These are phyloP conservation scores for Harpalus rufipes DNA, from an alignment of 2,888 invertebrate species.

Conservation along the genomic window DNA sequence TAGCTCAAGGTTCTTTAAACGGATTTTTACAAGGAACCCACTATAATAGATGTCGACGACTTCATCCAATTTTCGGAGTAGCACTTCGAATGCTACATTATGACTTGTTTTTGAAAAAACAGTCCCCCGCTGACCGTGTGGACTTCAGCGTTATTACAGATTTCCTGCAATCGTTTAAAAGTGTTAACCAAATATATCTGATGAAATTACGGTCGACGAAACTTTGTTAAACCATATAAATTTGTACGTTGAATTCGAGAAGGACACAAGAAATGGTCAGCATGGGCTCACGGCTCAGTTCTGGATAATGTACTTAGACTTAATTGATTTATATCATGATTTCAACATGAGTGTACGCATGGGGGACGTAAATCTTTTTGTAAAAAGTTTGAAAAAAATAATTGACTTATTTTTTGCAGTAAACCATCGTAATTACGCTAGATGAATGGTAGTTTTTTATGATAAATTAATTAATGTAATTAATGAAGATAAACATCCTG, in stretches of 20 bases:
- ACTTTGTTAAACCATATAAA: slow-evolving; percentile 12
- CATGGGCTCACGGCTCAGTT: slow-evolving; percentile 54
- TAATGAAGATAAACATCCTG: slow-evolving; percentile 13
- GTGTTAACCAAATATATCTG: too few relatives aligned
- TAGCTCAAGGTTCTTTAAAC: slow-evolving; percentile 17
- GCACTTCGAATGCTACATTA: slow-evolving; percentile 72
- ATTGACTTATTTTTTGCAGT: slow-evolving; percentile 69
- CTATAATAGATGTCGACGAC: slow-evolving; percentile 72
- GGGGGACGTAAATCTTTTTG: too few relatives aligned
- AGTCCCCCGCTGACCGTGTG: too few relatives aligned
- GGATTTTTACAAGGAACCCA: slow-evolving; percentile 70
- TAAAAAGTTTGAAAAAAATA: too few relatives aligned
- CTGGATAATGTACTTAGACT: neutral
- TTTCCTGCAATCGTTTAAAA: too few relatives aligned
- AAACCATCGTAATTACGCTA: slow-evolving; percentile 70
- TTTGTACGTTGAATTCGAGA: slow-evolving; percentile 67
- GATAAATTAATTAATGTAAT: neutral
- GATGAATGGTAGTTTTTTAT: slow-evolving; percentile 12
- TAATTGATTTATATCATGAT: slow-evolving; percentile 5
- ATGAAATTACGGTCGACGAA: neutral
- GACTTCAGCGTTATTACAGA: too few relatives aligned
- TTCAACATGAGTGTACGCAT: too few relatives aligned
- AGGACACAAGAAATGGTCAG: slow-evolving; percentile 66
- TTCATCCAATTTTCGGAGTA: slow-evolving; percentile 71
- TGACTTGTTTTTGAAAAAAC: slow-evolving; percentile 31